A percentile compares a stretch with the other conserved stretches of the same genome.
phyloP scores from a whole-genome alignment of 2,888 invertebrate species.

The Nemurella pictetii region DNA sequence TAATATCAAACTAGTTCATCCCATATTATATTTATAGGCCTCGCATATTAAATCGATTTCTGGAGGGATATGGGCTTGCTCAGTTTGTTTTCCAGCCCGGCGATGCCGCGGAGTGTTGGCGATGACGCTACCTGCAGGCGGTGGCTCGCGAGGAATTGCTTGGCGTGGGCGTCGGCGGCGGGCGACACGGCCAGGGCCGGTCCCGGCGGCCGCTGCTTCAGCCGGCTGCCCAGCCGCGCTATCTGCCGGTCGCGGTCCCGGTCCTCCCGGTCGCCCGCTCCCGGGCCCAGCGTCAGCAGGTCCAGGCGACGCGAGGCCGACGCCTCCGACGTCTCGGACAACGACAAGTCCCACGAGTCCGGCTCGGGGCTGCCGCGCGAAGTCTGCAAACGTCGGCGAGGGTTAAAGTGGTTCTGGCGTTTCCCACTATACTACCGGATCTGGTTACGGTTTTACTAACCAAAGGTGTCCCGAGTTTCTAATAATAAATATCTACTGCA shows the following conservation, averaged over 20 bases:
- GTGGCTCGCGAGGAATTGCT: neutral
- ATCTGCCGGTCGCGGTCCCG: neutral
- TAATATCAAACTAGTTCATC: too few relatives aligned
- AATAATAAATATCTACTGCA: too few relatives aligned
- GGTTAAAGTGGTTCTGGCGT: too few relatives aligned
- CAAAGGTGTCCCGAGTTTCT: too few relatives aligned
- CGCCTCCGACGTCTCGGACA: neutral
- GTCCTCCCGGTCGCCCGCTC: neutral
- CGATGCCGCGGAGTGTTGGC: too few relatives aligned
- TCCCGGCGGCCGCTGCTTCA: neutral
- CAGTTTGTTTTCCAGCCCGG: too few relatives aligned
- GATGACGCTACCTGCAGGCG: neutral
- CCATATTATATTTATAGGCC: too few relatives aligned
- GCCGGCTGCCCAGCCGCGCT: neutral
- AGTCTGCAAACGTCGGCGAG: too few relatives aligned
- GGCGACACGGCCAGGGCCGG: neutral
- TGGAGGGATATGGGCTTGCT: too few relatives aligned
- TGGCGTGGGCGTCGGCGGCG: neutral
- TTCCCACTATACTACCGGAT: too few relatives aligned
- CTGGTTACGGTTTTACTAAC: too few relatives aligned
- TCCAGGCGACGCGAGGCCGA: neutral
- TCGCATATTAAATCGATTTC: too few relatives aligned
- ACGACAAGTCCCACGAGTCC: slow-evolving; percentile 12
- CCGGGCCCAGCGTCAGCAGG: neutral
- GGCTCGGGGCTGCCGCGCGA: neutral